phyloP scores from a whole-genome alignment of 1,140 invertebrate species.

The Maniola jurtina region DNA sequence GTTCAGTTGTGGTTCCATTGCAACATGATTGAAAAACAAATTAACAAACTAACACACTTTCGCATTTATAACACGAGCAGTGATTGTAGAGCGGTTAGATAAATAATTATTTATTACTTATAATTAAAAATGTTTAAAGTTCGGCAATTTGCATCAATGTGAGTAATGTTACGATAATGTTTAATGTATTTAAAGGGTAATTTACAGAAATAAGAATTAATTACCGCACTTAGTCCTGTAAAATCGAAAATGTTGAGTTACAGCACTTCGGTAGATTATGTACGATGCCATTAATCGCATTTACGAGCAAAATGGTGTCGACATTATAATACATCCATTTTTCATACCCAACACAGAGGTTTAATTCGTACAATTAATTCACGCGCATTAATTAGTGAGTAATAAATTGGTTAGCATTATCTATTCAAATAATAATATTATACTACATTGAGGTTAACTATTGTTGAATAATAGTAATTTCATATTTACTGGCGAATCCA shows the following conservation, averaged over 20 bases:
- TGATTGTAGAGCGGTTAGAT: too few relatives aligned
- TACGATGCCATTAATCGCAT: conserved; percentile 25
- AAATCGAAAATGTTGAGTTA: not conserved
- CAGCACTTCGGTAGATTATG: not conserved
- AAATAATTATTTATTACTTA: too few relatives aligned
- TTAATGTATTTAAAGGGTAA: too few relatives aligned
- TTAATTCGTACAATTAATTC: conserved; percentile 52
- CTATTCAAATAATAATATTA: not conserved
- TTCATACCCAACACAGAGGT: conserved; percentile 49
- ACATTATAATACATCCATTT: conserved; percentile 53
- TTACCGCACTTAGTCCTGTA: too few relatives aligned
- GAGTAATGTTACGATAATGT: too few relatives aligned
- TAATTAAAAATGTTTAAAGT: too few relatives aligned
- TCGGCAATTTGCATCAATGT: too few relatives aligned
- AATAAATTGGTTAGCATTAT: conserved; percentile 16
- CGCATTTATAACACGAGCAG: too few relatives aligned
- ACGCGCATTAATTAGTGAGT: conserved; percentile 23
- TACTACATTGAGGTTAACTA: not conserved
- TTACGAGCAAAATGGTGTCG: conserved; percentile 52
- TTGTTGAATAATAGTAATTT: not conserved
- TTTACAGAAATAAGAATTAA: too few relatives aligned
- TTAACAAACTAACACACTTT: too few relatives aligned
- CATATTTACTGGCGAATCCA: not conserved
- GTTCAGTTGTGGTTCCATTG: too few relatives aligned
- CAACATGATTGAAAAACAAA: too few relatives aligned